A percentile compares a stretch with the other conserved stretches of the same genome.
These are phyloP conservation scores for Xiphophorus hellerii DNA, from an alignment of 2,113 vertebrate species.

Conservation along the genomic window DNA sequence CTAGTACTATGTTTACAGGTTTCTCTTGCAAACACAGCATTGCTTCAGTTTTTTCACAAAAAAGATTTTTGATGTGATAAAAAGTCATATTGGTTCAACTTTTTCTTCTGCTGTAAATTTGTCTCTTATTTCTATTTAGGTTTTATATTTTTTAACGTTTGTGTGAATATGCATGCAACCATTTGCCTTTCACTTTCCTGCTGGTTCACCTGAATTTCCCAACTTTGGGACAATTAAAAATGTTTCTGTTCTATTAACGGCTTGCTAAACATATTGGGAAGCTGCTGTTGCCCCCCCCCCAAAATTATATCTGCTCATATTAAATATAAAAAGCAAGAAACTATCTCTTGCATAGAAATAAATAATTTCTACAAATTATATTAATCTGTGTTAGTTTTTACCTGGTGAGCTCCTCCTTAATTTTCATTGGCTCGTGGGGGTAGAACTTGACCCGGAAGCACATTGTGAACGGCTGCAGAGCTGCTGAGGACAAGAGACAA, in stretches of 20 bases:
- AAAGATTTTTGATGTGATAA: background rate
- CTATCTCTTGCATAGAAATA: background rate
- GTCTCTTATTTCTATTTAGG: background rate
- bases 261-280: too few species aligned
- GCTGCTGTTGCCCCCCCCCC: too few species aligned
- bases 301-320: too few species aligned
- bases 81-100: background rate
- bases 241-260: background rate
- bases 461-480: slow-evolving; percentile 97
- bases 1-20: background rate
- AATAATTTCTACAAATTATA: background rate
- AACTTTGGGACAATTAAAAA: background rate
- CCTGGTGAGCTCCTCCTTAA: slow-evolving; percentile 99
- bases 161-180: background rate
- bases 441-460: slow-evolving; percentile 99
- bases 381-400: slow-evolving; percentile 60
- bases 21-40: background rate
- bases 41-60: background rate
- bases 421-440: slow-evolving; percentile 96
- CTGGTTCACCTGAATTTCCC: background rate
- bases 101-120: background rate
- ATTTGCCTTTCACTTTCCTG: background rate
- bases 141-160: background rate
- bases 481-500: slow-evolving; percentile 78
- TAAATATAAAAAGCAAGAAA: background rate